Percentiles rank a stretch among this genome's conserved stretches.
These are phyloP conservation scores for Ectemnius continuus DNA, from an alignment of 2,888 invertebrate species.

Conservation along the genomic window DNA sequence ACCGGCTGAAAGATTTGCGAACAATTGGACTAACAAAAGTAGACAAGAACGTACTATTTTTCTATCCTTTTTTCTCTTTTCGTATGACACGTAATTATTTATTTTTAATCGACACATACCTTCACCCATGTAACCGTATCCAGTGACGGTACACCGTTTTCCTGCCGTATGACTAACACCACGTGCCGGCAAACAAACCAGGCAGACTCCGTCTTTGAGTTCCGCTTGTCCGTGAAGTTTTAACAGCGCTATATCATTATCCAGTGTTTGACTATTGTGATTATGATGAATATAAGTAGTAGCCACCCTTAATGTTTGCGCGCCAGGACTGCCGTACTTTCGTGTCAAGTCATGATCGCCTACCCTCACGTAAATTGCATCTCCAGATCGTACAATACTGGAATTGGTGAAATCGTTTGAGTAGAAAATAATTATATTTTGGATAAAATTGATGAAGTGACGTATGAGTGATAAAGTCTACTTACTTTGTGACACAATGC, in stretches of 20 bases:
- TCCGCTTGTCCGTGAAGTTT: slow-evolving; percentile 94
- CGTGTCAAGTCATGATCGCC: slow-evolving; percentile 95
- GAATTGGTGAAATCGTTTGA: slow-evolving; percentile 45
- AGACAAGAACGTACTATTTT: too few relatives aligned
- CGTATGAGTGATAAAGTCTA: slow-evolving; percentile 47
- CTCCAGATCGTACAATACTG: slow-evolving; percentile 95
- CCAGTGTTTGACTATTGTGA: slow-evolving; percentile 95
- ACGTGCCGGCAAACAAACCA: slow-evolving; percentile 93
- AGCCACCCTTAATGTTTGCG: slow-evolving; percentile 92
- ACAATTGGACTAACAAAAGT: too few relatives aligned
- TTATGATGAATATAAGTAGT: slow-evolving; percentile 97
- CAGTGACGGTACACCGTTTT: slow-evolving; percentile 94
- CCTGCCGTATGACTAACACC: slow-evolving; percentile 94
- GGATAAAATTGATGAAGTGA: neutral
- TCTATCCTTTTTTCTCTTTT: too few relatives aligned
- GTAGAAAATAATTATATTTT: neutral
- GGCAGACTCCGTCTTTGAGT: slow-evolving; percentile 89
- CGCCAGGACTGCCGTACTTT: slow-evolving; percentile 94
- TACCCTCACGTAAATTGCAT: slow-evolving; percentile 94
- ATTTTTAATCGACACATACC: slow-evolving; percentile 78
- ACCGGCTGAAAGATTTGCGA: slow-evolving; percentile 82
- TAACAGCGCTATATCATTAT: slow-evolving; percentile 95
- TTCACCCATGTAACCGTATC: slow-evolving; percentile 97
- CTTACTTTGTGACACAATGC: slow-evolving; percentile 95
- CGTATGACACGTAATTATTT: too few relatives aligned